Conservation (phyloP, 2,888 invertebrate species). For the Tenthredo livida region DNA sequence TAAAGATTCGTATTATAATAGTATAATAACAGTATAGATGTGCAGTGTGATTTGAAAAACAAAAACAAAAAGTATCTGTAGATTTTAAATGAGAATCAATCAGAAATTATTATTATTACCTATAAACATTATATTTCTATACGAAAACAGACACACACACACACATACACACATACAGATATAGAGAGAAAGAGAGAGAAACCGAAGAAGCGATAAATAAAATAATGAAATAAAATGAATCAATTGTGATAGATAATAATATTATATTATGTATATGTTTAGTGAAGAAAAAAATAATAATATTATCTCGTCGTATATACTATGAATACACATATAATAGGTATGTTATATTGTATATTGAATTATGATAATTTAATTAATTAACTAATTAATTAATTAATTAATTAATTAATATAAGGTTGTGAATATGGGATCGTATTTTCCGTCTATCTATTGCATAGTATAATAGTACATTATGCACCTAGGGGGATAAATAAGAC, state of each 20-base stretch:
- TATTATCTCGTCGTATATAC: background rate
- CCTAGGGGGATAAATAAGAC: too few relatives aligned
- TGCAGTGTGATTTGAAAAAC: constrained; percentile 11
- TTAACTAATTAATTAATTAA: background rate
- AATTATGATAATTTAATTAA: background rate
- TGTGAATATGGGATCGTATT: background rate
- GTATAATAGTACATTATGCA: too few relatives aligned
- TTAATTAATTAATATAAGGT: background rate
- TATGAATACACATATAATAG: background rate
- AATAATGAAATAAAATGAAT: constrained; percentile 48
- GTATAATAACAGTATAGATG: background rate
- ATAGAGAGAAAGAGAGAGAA: constrained; percentile 9
- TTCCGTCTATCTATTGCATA: background rate
- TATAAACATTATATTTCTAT: constrained; percentile 24
- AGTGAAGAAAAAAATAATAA: background rate
- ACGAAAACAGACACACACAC: background rate
- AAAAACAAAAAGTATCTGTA: background rate
- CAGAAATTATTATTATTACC: background rate
- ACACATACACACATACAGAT: background rate
- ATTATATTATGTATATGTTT: background rate
- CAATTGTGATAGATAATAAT: constrained; percentile 64
- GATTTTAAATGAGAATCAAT: background rate
- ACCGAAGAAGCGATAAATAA: background rate
- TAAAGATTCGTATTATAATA: background rate
- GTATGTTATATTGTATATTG: background rate